A percentile compares a stretch with the other conserved stretches of the same genome.
phyloP scores from a whole-genome alignment of 1,140 invertebrate species.

The Nasonia longicornis region DNA sequence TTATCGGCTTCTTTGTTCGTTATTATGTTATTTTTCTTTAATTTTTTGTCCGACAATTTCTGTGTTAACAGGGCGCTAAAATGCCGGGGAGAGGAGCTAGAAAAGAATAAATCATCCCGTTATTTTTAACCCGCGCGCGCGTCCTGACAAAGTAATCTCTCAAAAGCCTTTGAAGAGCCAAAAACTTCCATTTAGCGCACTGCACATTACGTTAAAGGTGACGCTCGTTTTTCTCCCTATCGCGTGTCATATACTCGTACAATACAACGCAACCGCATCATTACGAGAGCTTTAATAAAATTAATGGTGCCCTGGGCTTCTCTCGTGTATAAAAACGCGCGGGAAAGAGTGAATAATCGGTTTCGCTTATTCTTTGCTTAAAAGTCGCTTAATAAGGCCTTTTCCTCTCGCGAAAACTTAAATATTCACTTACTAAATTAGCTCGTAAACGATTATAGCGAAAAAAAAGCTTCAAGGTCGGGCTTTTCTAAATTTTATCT shows the following conservation, averaged over 20 bases:
- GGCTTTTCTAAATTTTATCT: too few relatives aligned
- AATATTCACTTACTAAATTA: too few relatives aligned
- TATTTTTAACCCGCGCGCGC: background rate
- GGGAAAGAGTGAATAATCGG: background rate
- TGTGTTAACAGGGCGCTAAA: background rate
- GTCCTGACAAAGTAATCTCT: background rate
- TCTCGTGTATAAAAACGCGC: background rate
- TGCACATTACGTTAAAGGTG: background rate
- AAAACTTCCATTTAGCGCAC: conserved; percentile 18
- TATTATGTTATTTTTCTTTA: background rate
- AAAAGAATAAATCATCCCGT: background rate
- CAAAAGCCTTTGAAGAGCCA: background rate
- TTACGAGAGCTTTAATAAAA: conserved; percentile 7
- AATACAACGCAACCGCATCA: background rate
- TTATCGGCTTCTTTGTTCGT: background rate
- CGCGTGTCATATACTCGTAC: conserved; percentile 4
- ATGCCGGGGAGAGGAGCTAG: background rate
- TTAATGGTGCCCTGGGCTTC: background rate
- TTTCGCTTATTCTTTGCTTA: too few relatives aligned
- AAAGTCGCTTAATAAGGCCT: too few relatives aligned
- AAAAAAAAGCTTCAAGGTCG: too few relatives aligned
- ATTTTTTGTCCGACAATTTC: too few relatives aligned
- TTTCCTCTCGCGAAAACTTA: too few relatives aligned
- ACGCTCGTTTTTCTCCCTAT: background rate
- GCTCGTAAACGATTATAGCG: too few relatives aligned